phyloP scores from a whole-genome alignment of 1,140 invertebrate genomes.

The Helicoverpa armigera region DNA sequence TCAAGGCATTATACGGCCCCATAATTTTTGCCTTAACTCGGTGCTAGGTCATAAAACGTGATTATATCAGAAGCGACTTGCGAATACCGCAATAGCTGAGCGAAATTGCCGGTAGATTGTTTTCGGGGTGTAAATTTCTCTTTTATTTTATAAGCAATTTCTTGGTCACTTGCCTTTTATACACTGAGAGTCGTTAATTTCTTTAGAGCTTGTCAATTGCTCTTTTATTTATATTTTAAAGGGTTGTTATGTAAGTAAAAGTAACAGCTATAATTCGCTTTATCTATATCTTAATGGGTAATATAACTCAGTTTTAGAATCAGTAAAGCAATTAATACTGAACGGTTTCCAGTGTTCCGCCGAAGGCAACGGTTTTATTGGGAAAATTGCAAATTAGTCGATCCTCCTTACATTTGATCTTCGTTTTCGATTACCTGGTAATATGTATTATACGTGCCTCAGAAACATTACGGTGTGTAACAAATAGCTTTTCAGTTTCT shows the following conservation, averaged over 20 bases:
- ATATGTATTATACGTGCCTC: constrained; percentile 69
- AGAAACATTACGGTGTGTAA: constrained; percentile 55
- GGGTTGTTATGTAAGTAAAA: constrained; percentile 30
- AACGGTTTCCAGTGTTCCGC: constrained; percentile 65
- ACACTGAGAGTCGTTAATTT: constrained; percentile 35
- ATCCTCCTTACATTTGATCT: constrained; percentile 65
- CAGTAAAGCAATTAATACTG: constrained; percentile 75
- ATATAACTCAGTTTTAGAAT: constrained; percentile 70
- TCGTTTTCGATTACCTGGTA: constrained; percentile 66
- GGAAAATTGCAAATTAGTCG: constrained; percentile 73
- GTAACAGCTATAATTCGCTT: constrained; percentile 47
- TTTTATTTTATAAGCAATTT: constrained; percentile 66
- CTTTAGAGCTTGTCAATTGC: constrained; percentile 46
- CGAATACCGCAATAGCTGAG: constrained; percentile 75
- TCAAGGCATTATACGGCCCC: constrained; percentile 72
- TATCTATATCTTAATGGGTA: constrained; percentile 81
- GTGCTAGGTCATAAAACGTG: constrained; percentile 84
- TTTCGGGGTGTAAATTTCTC: constrained; percentile 66
- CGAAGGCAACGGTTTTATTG: constrained; percentile 75
- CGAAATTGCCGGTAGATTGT: constrained; percentile 80
- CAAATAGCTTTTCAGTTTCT: constrained; percentile 60
- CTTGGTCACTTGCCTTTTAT: constrained; percentile 49
- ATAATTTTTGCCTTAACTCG: constrained; percentile 85
- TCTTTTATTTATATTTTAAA: constrained; percentile 49
- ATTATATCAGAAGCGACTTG: constrained; percentile 82